Evolutionary conservation across 2,113 vertebrate genomes (phyloP).

Genomic region (Pterocles gutturalis): DNA sequence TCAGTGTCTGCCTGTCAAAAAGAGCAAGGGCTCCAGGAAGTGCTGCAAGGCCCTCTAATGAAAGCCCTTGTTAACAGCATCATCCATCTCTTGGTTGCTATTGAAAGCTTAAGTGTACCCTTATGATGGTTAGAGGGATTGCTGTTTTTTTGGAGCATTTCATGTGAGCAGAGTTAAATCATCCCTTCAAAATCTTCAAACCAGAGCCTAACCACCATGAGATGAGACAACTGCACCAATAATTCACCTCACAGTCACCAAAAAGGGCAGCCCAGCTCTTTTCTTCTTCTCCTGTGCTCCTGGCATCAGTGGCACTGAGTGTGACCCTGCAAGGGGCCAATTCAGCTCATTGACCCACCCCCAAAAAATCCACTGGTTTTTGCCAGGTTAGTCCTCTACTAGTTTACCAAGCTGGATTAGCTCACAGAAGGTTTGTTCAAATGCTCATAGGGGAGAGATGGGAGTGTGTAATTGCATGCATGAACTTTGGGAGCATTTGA

Average conservation of each 20-base stretch:
- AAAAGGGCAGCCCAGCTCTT: not conserved
- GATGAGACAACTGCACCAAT: not conserved
- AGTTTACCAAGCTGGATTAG: not conserved
- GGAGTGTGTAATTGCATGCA: not conserved
- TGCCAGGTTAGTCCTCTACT: not conserved
- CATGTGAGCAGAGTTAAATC: not conserved
- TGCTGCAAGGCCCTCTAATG: not conserved
- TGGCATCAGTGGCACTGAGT: not conserved
- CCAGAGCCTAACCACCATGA: not conserved
- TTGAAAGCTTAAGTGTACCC: not conserved
- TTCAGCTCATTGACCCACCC: not conserved
- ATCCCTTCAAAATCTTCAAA: not conserved
- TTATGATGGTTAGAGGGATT: not conserved
- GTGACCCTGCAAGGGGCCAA: not conserved
- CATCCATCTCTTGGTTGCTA: not conserved
- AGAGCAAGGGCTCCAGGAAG: not conserved
- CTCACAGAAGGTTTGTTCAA: not conserved
- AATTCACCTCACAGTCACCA: too few species aligned
- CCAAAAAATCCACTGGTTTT: not conserved
- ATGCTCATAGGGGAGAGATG: not conserved
- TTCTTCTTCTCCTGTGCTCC: not conserved
- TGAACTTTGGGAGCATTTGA: not conserved
- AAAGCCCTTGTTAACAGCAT: not conserved
- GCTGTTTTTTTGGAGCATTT: not conserved
- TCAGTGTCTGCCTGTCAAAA: not conserved